Conservation (phyloP, 1,140 invertebrate species). For the Drosophila obscura region DNA sequence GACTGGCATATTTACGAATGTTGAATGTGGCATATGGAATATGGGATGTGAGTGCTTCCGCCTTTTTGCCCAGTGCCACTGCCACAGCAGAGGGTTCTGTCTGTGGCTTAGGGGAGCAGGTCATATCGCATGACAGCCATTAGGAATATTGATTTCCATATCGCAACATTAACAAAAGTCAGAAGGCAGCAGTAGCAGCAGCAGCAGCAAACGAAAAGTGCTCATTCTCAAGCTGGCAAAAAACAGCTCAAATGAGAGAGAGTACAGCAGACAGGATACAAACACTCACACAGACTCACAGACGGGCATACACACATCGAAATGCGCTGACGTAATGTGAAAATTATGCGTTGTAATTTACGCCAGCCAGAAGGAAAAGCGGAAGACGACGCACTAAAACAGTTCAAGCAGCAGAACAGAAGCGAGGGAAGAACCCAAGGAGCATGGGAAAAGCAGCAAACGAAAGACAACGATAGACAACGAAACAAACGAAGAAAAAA, state of each 20-base stretch:
- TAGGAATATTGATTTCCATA: conserved; percentile 80
- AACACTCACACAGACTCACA: conserved; percentile 11
- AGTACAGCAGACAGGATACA: conserved; percentile 36
- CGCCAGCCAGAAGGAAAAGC: conserved; percentile 71
- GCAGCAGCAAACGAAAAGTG: conserved; percentile 13
- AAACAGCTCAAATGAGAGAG: conserved; percentile 12
- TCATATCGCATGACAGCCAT: conserved; percentile 67
- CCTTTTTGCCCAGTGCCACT: not conserved
- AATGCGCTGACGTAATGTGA: conserved; percentile 76
- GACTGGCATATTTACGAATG: conserved; percentile 43
- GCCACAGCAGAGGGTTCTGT: conserved; percentile 1
- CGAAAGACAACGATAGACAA: conserved; percentile 20
- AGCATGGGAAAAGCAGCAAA: conserved; percentile 24
- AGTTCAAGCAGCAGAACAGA: not conserved
- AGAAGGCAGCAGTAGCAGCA: conserved; percentile 27
- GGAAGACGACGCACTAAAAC: conserved; percentile 73
- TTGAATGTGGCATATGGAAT: conserved; percentile 24
- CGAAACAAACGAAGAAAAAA: conserved; percentile 43
- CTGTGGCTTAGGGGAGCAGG: not conserved
- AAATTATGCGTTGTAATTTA: conserved; percentile 80
- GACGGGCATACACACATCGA: conserved; percentile 18
- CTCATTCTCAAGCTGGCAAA: conserved; percentile 37
- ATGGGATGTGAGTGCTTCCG: conserved; percentile 16
- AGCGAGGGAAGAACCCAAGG: conserved; percentile 2
- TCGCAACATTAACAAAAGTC: conserved; percentile 69